Evolutionary conservation across 2,113 vertebrate genomes (phyloP), one percentile per base, ranked within the genome.

Genomic region (Sitta europaea): DNA sequence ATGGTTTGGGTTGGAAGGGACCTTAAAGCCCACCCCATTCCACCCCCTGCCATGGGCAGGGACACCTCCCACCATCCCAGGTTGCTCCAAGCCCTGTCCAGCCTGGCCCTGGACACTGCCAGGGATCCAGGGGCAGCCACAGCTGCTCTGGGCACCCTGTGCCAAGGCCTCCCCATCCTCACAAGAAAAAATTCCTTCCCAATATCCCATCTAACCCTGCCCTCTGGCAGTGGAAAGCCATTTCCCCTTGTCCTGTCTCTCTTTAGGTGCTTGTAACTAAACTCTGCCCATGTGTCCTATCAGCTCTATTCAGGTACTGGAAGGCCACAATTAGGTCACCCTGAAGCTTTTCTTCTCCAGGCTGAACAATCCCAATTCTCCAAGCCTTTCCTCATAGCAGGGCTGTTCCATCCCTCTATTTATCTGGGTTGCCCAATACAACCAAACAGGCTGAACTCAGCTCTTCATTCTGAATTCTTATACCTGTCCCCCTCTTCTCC

Each of bases 101-200:
- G 0, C 25, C 47, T 42, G 54, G 10, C 55, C 18, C 10, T 47
- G 62, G 40, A 5, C 40, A 42, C 8, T 68, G 0, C 21, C 54
- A 68, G 62, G 29, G n/a, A 47, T 68, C n/a, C n/a, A n/a, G 45
- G 19, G 23, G 16, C 45, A 89, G 68, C 38, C n/a, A 25, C 53
- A 59, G 53, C 45, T 74, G 0, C 53, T 35, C 45, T 89, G 61
- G 45, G 2, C 15, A 51, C 0, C 53, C 51, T 73, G 68, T 59
- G 45, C 68, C 59, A 66, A 61, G 38, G 40, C 17, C 53, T 74
- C 0, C 0, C 7, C n/a, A 67, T 20, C 17, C 40, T 75, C 35
- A 0, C 25, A 82, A n/a, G 5, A 0, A 83, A 35, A 0, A 42
- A 55, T 23, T 55, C 24, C n/a, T 75, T 35, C 40, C 18, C 47